Evolutionary conservation across 2,888 invertebrate genomes (phyloP).

Genomic region (Meandrusa payeni): DNA sequence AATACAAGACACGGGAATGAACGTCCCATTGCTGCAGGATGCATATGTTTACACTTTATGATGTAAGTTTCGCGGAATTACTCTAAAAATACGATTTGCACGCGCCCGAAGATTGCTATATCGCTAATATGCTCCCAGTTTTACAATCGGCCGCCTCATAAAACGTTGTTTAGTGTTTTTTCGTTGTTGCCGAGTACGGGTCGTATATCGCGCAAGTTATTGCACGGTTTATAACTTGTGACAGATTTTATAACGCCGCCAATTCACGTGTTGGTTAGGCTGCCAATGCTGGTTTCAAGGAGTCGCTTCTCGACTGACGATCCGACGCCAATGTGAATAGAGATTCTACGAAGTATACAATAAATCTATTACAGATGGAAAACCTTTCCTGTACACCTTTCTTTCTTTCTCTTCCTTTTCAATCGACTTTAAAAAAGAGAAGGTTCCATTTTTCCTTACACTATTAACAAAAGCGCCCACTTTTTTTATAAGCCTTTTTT

Average conservation of each 20-base stretch:
- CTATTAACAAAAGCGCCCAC: too few species aligned
- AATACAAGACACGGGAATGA: background rate
- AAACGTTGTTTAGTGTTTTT: slow-evolving; percentile 49
- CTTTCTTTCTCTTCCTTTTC: too few species aligned
- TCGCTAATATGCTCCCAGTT: slow-evolving; percentile 60
- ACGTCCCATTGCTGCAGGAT: slow-evolving; percentile 17
- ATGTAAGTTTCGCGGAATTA: slow-evolving; percentile 50
- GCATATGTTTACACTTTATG: slow-evolving; percentile 38
- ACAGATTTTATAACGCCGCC: slow-evolving; percentile 73
- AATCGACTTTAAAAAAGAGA: too few species aligned
- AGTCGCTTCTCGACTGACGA: background rate
- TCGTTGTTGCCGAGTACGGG: slow-evolving; percentile 53
- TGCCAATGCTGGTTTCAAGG: background rate
- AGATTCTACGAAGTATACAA: too few species aligned
- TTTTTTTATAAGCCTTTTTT: too few species aligned
- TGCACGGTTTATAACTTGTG: slow-evolving; percentile 67
- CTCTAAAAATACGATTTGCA: slow-evolving; percentile 50
- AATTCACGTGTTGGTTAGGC: slow-evolving; percentile 45
- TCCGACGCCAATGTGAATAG: too few species aligned
- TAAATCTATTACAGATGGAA: too few species aligned
- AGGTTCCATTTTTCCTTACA: too few species aligned
- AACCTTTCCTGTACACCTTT: too few species aligned
- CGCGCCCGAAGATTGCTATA: slow-evolving; percentile 38
- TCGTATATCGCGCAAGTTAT: slow-evolving; percentile 70
- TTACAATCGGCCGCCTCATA: slow-evolving; percentile 66